Percentiles rank a stretch among this genome's conserved stretches.
Evolutionary conservation across 1,140 invertebrate species (phyloP).

Genomic region (Drosophila lacertosa): DNA sequence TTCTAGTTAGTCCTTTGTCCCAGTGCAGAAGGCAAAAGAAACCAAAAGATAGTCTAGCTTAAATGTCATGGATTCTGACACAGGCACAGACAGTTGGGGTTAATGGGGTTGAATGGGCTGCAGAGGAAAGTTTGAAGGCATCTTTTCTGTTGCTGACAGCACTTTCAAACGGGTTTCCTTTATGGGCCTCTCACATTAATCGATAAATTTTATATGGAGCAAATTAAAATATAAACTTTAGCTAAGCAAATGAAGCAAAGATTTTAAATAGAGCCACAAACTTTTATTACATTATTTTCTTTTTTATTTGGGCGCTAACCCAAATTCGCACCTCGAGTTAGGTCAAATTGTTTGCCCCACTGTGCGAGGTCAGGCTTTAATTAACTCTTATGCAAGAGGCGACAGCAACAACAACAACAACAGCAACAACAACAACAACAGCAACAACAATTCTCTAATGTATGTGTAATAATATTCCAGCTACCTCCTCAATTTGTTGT

Average conservation of each 20-base stretch:
- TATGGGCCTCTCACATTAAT: too few species aligned
- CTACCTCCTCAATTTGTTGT: background rate
- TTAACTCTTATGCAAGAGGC: conserved; percentile 61
- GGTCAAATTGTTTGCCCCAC: conserved; percentile 21
- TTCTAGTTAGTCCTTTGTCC: conserved; percentile 25
- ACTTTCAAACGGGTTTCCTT: too few species aligned
- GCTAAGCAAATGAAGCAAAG: too few species aligned
- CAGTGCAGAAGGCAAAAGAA: background rate
- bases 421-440: conserved; percentile 8
- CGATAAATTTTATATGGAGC: too few species aligned
- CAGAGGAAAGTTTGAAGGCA: too few species aligned
- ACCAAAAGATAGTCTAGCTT: conserved; percentile 4
- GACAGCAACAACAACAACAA: conserved; percentile 5
- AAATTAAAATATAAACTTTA: too few species aligned
- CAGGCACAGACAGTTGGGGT: background rate
- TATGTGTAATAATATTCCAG: conserved; percentile 42
- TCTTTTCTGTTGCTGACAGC: too few species aligned
- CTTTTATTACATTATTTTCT: too few species aligned
- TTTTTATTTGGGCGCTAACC: too few species aligned
- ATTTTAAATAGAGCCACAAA: too few species aligned
- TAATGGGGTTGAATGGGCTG: background rate
- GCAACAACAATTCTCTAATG: conserved; percentile 20
- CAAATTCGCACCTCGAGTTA: too few species aligned
- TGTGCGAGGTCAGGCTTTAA: conserved; percentile 64
- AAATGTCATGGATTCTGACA: background rate